These are phyloP conservation scores for Dallia pectoralis DNA, from an alignment of 2,797 vertebrate genomes.

Conservation along the genomic window DNA sequence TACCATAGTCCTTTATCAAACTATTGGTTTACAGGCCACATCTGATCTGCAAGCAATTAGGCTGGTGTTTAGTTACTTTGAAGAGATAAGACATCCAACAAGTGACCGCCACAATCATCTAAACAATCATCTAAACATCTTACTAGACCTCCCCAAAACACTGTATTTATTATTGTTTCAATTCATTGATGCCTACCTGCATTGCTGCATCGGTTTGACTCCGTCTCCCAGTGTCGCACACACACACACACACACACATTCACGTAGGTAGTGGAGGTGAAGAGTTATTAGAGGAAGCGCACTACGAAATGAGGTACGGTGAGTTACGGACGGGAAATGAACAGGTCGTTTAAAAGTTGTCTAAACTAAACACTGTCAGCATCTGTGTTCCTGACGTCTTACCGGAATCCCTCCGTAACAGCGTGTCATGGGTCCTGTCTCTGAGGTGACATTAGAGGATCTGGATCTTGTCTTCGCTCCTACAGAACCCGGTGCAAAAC, in stretches of 20 bases:
- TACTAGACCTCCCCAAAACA: no score
- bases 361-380: conserved; percentile 78
- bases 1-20: no score
- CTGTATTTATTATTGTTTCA: no score
- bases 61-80: no score
- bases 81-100: no score
- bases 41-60: no score
- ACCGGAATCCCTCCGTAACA: conserved; percentile 40
- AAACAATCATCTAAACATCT: no score
- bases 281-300: conserved; percentile 23
- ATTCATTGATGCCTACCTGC: not conserved
- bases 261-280: conserved; percentile 21
- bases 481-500: not conserved
- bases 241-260: not conserved
- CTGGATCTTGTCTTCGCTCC: conserved; percentile 51
- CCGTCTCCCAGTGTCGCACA: not conserved
- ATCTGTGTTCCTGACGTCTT: conserved; percentile 55
- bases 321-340: conserved; percentile 69
- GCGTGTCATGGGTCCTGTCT: conserved; percentile 51
- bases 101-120: no score
- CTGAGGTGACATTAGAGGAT: conserved; percentile 44
- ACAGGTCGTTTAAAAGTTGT: conserved; percentile 60
- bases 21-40: no score
- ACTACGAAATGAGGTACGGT: conserved; percentile 28
- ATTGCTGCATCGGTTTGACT: not conserved